Conservation (phyloP, 1,140 invertebrate species). For the Gryllus bimaculatus region DNA sequence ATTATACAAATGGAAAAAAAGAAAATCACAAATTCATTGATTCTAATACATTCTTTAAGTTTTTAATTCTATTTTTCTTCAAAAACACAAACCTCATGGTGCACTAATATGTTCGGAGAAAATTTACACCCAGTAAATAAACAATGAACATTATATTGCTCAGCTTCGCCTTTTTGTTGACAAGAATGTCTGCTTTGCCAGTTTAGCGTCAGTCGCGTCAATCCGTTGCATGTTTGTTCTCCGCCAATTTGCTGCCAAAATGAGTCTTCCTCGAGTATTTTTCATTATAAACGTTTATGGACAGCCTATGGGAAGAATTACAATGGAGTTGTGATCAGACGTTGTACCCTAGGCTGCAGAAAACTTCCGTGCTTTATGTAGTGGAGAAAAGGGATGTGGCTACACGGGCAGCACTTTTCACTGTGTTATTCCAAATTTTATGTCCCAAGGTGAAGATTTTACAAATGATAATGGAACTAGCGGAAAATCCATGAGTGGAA, state of each 20-base stretch:
- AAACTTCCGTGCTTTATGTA: constrained; percentile 90
- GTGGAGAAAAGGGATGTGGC: constrained; percentile 87
- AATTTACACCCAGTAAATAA: no score
- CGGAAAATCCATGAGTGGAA: constrained; percentile 61
- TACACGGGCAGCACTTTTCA: constrained; percentile 90
- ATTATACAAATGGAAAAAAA: no score
- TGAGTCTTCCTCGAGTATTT: constrained; percentile 74
- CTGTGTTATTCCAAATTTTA: constrained; percentile 95
- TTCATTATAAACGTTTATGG: constrained; percentile 82
- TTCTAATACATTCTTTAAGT: no score
- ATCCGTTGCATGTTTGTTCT: constrained; percentile 28
- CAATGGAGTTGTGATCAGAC: constrained; percentile 82
- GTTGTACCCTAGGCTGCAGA: constrained; percentile 88
- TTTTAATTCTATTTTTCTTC: no score
- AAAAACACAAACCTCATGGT: no score
- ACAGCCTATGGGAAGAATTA: constrained; percentile 70
- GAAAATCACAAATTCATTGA: no score
- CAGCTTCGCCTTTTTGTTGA: no score
- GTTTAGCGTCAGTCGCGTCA: neutral
- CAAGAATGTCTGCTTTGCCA: no score
- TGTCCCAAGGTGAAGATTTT: constrained; percentile 95
- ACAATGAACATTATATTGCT: no score
- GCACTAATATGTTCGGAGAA: no score
- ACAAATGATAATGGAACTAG: constrained; percentile 93
- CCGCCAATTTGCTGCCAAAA: constrained; percentile 42